Base-by-base conservation (phyloP, 2,888 invertebrate species). In the Oasisia sp. region DNA sequence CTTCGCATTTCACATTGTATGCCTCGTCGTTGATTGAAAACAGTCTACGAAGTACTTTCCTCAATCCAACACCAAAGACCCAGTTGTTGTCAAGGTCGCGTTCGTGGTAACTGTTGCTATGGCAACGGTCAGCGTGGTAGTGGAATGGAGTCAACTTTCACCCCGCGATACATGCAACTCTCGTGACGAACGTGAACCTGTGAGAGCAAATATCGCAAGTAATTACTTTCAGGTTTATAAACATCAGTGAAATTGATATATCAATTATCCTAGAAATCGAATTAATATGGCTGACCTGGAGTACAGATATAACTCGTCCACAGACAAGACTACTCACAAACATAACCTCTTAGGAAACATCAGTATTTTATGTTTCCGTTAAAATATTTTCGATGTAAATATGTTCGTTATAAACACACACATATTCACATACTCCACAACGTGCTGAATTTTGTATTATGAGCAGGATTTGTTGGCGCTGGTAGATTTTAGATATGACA, bases 111-210 rank as follows among this genome's bases (percentile, higher is more conserved):
- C 74, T 19, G 74, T 74, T 74, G 7, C 74, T 27, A 19, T 74
- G 74, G n/a, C 74, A 74, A 27, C 4, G 27, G 7, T 74, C 74
- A 74, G 74, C 74, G 74, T 74, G 74, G 74, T n/a, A 27, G 19
- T 74, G 74, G 74, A 74, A 74, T 74, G 74, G 74, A 74, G 74
- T n/a, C 74, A 19, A 74, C 74, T 74, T 74, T 74, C 74, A 74
- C 74, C 27, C 74, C 74, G 27, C 74, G 74, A 74, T 74, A 74
- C 74, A 74, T 74, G 74, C 74, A 74, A n/a, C 74, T 74, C 74
- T 74, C 74, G 74, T 74, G 74, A 74, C 74, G 74, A 74, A 74
- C 74, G 27, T 74, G 74, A 74, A 74, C 74, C 74, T 74, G 27
- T 7, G n/a, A 74, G 27, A 19, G 7, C 19, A 74, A 74, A 74